Evolutionary conservation across 30 jellyfish, hydroid and myxozoan genomes (phyloP).

Genomic region (Aurelia sp.): DNA sequence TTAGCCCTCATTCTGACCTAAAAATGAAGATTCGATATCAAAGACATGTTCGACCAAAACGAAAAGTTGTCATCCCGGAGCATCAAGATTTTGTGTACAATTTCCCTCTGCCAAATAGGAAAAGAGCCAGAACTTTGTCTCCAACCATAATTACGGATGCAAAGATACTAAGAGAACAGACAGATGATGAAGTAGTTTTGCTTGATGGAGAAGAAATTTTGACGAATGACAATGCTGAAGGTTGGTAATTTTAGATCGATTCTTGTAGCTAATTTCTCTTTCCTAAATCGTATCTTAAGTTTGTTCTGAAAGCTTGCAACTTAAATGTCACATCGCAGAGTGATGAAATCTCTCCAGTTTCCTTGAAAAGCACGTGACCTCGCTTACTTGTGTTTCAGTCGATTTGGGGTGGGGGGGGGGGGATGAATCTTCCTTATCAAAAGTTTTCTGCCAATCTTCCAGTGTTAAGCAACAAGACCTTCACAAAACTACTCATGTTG

Average conservation of each 20-base stretch:
- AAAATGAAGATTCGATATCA: constrained; percentile 49
- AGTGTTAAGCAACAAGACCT: no score
- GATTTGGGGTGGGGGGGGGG: no score
- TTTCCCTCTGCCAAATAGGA: constrained; percentile 46
- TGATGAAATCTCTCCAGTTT: no score
- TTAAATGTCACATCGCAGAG: no score
- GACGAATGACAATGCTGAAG: neutral
- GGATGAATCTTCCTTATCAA: no score
- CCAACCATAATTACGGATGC: constrained; percentile 53
- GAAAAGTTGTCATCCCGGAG: constrained; percentile 52
- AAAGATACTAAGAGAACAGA: constrained; percentile 20
- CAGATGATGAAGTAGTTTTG: neutral
- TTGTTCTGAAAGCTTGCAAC: neutral
- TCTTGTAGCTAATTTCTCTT: neutral
- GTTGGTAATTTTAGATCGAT: neutral
- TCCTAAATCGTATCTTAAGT: neutral
- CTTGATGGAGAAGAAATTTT: neutral
- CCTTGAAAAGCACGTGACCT: no score
- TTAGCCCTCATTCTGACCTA: constrained; percentile 17
- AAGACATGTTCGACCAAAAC: constrained; percentile 55
- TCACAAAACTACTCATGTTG: no score
- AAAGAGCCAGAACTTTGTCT: constrained; percentile 34
- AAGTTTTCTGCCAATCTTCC: no score
- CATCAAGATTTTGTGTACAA: constrained; percentile 66
- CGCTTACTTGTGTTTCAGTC: no score